A percentile compares a stretch with the other conserved stretches of the same genome.
phyloP scores from a whole-genome alignment of 2,797 vertebrate species.

The Tenualosa thibaudeaui region DNA sequence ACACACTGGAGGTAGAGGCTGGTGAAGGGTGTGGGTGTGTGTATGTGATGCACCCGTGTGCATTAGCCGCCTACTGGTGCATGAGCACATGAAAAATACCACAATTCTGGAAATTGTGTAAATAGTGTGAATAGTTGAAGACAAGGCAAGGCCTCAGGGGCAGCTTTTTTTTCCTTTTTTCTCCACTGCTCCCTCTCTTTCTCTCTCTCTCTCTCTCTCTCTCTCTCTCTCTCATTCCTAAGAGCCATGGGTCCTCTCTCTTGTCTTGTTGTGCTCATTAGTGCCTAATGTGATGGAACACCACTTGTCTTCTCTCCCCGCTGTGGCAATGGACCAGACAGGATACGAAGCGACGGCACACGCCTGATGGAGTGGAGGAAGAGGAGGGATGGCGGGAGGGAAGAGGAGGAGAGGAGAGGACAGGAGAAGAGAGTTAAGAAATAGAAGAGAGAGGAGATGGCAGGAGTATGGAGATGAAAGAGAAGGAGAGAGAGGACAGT shows the following conservation, averaged over 20 bases:
- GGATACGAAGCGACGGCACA: conserved; percentile 33
- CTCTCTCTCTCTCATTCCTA: conserved; percentile 10
- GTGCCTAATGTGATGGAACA: conserved; percentile 51
- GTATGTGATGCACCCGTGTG: neutral
- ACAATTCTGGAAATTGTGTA: conserved; percentile 19
- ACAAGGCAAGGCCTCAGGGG: conserved; percentile 5
- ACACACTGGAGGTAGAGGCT: neutral
- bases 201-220: neutral
- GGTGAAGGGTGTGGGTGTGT: conserved; percentile 11
- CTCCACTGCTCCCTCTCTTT: neutral
- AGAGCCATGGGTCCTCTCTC: conserved; percentile 33
- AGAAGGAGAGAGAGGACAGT: neutral
- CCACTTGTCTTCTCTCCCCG: conserved; percentile 45
- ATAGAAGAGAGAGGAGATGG: neutral
- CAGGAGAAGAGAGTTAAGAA: neutral
- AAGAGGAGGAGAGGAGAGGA: neutral
- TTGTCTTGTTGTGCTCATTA: conserved; percentile 40
- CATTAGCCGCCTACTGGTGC: conserved; percentile 13
- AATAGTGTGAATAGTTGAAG: conserved; percentile 23
- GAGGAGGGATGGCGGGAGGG: neutral
- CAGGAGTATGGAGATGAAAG: neutral
- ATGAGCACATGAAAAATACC: conserved; percentile 2
- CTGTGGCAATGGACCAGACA: conserved; percentile 20
- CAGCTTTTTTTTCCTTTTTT: neutral
- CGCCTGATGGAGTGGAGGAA: neutral